Percentiles rank a stretch among this genome's conserved stretches.
phyloP scores from a whole-genome alignment of 2,797 vertebrate species.

The Malurus leucopterus region DNA sequence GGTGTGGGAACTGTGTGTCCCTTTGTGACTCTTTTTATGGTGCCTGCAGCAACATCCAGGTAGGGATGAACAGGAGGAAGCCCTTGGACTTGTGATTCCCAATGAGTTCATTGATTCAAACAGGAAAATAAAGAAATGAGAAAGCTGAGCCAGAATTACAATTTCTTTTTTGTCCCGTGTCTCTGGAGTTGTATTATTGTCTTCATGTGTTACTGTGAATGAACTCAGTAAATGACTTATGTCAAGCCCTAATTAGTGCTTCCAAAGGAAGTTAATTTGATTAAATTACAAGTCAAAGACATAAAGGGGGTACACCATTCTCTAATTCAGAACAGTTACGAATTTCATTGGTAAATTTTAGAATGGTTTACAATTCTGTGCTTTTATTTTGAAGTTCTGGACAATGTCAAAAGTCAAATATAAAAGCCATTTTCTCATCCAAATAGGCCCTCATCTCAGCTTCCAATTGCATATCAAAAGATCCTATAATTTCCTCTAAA shows the following conservation, averaged over 20 bases:
- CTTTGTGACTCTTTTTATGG: not conserved
- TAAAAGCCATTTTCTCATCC: not conserved
- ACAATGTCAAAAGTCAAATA: not conserved
- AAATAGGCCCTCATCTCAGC: not conserved
- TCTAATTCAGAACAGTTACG: slow-evolving; percentile 36
- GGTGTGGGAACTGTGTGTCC: not conserved
- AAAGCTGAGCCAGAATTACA: not conserved
- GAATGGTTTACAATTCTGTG: slow-evolving; percentile 11
- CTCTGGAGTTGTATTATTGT: not conserved
- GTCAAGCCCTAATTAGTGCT: not conserved
- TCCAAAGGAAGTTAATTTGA: slow-evolving; percentile 18
- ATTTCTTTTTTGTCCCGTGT: not conserved
- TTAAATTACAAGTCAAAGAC: slow-evolving; percentile 21
- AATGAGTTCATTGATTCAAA: not conserved
- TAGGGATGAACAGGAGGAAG: not conserved
- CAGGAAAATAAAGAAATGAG: not conserved
- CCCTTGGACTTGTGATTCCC: not conserved
- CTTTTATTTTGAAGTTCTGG: slow-evolving; percentile 32
- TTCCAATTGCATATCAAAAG: slow-evolving; percentile 7
- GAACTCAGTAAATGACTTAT: not conserved
- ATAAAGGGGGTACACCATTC: not conserved
- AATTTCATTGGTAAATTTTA: slow-evolving; percentile 21
- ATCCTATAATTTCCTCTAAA: not conserved
- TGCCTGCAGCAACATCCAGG: not conserved
- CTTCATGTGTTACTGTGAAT: slow-evolving; percentile 4